phyloP scores from a whole-genome alignment of 2,113 vertebrate species.

The Castor canadensis region DNA sequence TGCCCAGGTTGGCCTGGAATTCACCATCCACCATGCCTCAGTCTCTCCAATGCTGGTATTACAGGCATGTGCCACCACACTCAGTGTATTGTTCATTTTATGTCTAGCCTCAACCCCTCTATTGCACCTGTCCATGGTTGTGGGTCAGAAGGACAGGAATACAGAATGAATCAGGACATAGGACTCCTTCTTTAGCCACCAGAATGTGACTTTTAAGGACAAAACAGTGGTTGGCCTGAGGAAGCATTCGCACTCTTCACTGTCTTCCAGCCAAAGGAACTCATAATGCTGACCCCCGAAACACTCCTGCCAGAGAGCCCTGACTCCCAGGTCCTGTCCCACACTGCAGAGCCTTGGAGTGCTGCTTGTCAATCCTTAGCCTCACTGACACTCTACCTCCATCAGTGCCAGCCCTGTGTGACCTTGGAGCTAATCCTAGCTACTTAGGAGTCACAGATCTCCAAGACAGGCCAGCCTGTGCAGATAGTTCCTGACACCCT shows the following conservation, averaged over 20 bases:
- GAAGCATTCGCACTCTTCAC: not conserved
- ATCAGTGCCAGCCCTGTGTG: not conserved
- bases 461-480: too few relatives aligned
- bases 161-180: not conserved
- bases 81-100: not conserved
- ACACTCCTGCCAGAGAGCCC: not conserved
- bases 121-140: not conserved
- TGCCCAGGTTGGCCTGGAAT: too few relatives aligned
- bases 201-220: not conserved
- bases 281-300: not conserved
- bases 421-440: conserved; percentile 28
- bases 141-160: not conserved
- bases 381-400: not conserved
- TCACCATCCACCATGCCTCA: too few relatives aligned
- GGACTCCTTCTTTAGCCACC: not conserved
- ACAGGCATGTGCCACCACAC: too few relatives aligned
- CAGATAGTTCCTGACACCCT: too few relatives aligned
- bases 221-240: not conserved
- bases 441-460: too few relatives aligned
- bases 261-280: conserved; percentile 4
- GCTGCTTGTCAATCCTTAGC: not conserved
- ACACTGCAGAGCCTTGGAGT: not conserved
- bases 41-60: too few relatives aligned
- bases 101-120: not conserved
- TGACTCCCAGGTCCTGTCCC: not conserved